phyloP scores from a whole-genome alignment of 2,888 invertebrate species.

The Mythimna vitellina region DNA sequence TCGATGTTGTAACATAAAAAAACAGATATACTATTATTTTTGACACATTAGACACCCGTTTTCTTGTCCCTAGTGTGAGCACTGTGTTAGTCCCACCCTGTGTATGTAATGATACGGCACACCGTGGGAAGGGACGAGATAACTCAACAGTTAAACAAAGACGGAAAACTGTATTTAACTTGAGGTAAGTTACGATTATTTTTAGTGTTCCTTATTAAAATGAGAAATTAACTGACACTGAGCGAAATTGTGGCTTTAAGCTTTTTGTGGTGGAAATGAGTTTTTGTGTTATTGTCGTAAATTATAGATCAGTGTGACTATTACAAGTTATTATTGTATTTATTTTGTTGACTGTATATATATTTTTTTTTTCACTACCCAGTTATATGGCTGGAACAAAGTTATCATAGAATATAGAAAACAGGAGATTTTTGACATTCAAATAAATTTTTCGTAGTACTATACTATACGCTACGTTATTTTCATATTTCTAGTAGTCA shows the following conservation, averaged over 20 bases:
- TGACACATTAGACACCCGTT: not conserved
- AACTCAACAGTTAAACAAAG: constrained; percentile 83
- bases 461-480: not conserved
- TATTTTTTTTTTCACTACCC: not conserved
- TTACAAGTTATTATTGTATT: not conserved
- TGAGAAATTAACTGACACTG: constrained; percentile 39
- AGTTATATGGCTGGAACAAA: too few species aligned
- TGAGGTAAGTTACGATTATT: constrained; percentile 73
- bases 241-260: constrained; percentile 2
- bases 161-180: constrained; percentile 84
- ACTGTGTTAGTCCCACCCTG: constrained; percentile 53
- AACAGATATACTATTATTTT: not conserved
- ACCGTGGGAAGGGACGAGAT: constrained; percentile 83
- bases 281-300: constrained; percentile 10
- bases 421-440: too few species aligned
- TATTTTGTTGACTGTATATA: too few species aligned
- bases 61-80: constrained; percentile 8
- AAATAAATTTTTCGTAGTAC: not conserved
- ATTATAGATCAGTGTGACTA: not conserved
- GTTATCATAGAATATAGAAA: too few species aligned
- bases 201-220: constrained; percentile 72
- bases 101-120: constrained; percentile 52
- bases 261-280: constrained; percentile 23
- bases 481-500: not conserved
- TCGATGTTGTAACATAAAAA: not conserved